A percentile compares a stretch with the other conserved stretches of the same genome.
These are phyloP conservation scores for Arge pagana DNA, from an alignment of 2,888 invertebrate species.

Conservation along the genomic window DNA sequence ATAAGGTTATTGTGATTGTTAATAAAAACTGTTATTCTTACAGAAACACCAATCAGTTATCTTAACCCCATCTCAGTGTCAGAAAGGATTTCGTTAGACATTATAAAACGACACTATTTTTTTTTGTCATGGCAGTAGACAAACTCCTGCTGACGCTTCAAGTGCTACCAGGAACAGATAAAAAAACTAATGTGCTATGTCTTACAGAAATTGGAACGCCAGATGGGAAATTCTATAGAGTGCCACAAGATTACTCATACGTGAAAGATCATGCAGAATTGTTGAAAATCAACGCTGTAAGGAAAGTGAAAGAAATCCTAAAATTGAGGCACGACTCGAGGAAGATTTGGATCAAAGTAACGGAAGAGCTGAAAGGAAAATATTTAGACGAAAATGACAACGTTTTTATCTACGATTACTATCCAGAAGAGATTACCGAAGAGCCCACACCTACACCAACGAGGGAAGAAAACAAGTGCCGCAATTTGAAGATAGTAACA, in stretches of 20 bases:
- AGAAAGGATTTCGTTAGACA: too few relatives aligned
- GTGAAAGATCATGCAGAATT: not conserved
- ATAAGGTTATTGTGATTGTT: too few relatives aligned
- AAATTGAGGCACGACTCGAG: slow-evolving; percentile 24
- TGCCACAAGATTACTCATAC: slow-evolving; percentile 19
- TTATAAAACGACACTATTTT: too few relatives aligned
- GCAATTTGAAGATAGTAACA: slow-evolving; percentile 9
- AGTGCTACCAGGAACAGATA: slow-evolving; percentile 15
- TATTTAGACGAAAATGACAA: slow-evolving; percentile 30
- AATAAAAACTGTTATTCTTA: too few relatives aligned
- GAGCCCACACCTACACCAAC: slow-evolving; percentile 11
- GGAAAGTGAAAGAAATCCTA: slow-evolving; percentile 24
- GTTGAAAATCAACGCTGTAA: not conserved
- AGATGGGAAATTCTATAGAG: slow-evolving; percentile 14
- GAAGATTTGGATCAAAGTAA: slow-evolving; percentile 24
- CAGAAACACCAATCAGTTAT: too few relatives aligned
- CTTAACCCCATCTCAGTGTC: too few relatives aligned
- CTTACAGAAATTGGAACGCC: slow-evolving; percentile 21
- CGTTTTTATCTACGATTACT: slow-evolving; percentile 24
- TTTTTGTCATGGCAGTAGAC: too few relatives aligned
- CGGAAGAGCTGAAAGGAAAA: slow-evolving; percentile 15
- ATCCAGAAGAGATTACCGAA: too few relatives aligned
- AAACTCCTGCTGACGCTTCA: too few relatives aligned
- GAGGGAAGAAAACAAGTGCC: slow-evolving; percentile 18
- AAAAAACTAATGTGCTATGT: slow-evolving; percentile 21